phyloP scores from a whole-genome alignment of 2,113 vertebrate genomes.

The Dermatemys mawii region DNA sequence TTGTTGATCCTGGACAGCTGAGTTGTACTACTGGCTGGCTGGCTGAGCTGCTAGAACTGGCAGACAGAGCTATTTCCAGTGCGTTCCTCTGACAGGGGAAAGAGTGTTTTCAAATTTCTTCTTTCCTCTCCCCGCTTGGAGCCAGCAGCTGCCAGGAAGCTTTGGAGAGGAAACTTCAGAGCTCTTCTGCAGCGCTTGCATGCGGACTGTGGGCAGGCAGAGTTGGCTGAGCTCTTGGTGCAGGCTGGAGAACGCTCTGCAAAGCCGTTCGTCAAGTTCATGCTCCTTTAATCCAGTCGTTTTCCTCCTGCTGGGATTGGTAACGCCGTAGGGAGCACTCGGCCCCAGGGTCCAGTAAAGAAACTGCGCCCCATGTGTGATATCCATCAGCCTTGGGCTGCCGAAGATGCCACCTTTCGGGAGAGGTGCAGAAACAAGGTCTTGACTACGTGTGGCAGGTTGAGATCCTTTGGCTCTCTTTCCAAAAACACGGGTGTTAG shows the following conservation, averaged over 20 bases:
- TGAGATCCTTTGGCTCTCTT: not conserved
- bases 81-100: slow-evolving; percentile 59
- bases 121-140: slow-evolving; percentile 33
- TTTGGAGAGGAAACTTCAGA: slow-evolving; percentile 45
- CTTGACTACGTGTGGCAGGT: fast-evolving
- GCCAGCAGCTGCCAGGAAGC: slow-evolving; percentile 51
- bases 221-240: not conserved
- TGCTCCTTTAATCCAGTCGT: not conserved
- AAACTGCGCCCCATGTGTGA: not conserved
- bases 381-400: not conserved
- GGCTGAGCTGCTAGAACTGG: slow-evolving; percentile 56
- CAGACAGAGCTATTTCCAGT: slow-evolving; percentile 55
- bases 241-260: not conserved
- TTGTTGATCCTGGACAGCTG: slow-evolving; percentile 74
- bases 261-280: not conserved
- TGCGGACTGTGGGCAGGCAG: not conserved
- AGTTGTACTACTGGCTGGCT: slow-evolving; percentile 70
- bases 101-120: slow-evolving; percentile 62
- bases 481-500: not conserved
- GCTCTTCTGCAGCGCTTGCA: not conserved
- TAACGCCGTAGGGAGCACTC: not conserved
- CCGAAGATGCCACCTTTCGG: not conserved
- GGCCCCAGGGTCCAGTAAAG: not conserved
- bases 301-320: not conserved
- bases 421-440: not conserved